Percentiles rank a stretch among this genome's conserved stretches.
Evolutionary conservation across 2,113 vertebrate genomes (phyloP).

Genomic region (Sitta europaea): DNA sequence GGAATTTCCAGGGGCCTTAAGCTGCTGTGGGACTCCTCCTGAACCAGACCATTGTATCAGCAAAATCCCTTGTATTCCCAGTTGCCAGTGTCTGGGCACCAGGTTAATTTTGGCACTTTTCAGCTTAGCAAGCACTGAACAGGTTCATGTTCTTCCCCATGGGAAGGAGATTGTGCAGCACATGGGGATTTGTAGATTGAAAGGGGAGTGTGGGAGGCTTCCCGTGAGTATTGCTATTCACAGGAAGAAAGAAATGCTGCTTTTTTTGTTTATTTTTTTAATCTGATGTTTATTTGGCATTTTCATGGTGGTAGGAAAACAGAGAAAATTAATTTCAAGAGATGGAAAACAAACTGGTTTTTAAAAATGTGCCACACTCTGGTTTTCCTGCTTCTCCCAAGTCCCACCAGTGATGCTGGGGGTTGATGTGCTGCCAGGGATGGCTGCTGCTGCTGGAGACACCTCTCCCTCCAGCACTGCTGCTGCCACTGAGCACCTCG

Average conservation of each 20-base stretch:
- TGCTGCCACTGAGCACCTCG: not conserved
- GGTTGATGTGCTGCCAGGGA: rapidly evolving
- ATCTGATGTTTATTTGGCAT: conserved; percentile 31
- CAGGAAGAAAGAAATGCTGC: not conserved
- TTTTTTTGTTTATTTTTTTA: not conserved
- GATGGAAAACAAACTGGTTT: not conserved
- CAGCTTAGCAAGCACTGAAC: conserved; percentile 51
- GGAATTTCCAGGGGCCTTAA: rapidly evolving
- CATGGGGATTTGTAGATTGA: not conserved
- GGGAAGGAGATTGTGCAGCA: not conserved
- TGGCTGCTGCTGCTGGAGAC: rapidly evolving
- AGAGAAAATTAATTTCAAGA: not conserved
- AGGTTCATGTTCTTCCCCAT: not conserved
- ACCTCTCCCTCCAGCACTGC: not conserved
- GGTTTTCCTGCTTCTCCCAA: not conserved
- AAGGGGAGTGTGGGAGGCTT: not conserved
- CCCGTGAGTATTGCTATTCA: not conserved
- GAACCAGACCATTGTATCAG: not conserved
- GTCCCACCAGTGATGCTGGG: not conserved
- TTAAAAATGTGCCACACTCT: not conserved
- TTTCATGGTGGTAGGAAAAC: conserved; percentile 13
- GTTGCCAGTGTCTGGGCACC: conserved; percentile 19
- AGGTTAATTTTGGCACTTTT: conserved; percentile 56
- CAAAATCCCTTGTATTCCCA: not conserved
- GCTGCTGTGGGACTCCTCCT: not conserved